Evolutionary conservation across 2,113 vertebrate genomes (phyloP).

Genomic region (Phalacrocorax carbo): DNA sequence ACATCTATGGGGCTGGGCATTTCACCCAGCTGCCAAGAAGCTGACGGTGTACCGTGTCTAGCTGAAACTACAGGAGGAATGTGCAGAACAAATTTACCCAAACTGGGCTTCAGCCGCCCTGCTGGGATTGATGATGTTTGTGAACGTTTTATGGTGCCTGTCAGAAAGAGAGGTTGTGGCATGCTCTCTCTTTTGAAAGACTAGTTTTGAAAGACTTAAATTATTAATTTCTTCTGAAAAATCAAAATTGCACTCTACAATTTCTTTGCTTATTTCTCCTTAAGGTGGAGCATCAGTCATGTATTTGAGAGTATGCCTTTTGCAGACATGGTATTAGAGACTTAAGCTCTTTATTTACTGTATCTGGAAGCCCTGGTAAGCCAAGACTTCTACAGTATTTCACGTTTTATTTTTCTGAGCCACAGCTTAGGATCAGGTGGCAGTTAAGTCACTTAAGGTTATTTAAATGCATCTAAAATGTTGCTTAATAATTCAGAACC

Average conservation of each 20-base stretch:
- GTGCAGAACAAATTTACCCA: neutral
- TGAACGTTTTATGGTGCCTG: neutral
- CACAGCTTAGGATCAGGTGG: conserved; percentile 80
- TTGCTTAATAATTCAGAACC: conserved; percentile 84
- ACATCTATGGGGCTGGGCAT: neutral
- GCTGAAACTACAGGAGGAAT: neutral
- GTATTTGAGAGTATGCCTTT: conserved; percentile 58
- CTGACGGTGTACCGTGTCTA: neutral
- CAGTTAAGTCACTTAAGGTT: conserved; percentile 81
- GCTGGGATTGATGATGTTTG: neutral
- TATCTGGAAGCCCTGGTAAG: conserved; percentile 74
- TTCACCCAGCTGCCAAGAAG: neutral
- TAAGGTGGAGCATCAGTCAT: conserved; percentile 41
- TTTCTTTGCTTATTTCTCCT: conserved; percentile 26
- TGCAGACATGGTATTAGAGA: conserved; percentile 55
- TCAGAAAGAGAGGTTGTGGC: neutral
- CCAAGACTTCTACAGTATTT: conserved; percentile 76
- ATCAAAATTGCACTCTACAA: neutral
- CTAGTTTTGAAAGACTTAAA: neutral
- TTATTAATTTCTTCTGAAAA: conserved; percentile 46
- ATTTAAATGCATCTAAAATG: conserved; percentile 79
- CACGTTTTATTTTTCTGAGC: conserved; percentile 78
- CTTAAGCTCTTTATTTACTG: conserved; percentile 80
- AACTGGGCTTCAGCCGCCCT: neutral
- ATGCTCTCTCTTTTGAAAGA: neutral